phyloP scores from a whole-genome alignment of 1,140 invertebrate species.

The Dendrolimus punctatus region DNA sequence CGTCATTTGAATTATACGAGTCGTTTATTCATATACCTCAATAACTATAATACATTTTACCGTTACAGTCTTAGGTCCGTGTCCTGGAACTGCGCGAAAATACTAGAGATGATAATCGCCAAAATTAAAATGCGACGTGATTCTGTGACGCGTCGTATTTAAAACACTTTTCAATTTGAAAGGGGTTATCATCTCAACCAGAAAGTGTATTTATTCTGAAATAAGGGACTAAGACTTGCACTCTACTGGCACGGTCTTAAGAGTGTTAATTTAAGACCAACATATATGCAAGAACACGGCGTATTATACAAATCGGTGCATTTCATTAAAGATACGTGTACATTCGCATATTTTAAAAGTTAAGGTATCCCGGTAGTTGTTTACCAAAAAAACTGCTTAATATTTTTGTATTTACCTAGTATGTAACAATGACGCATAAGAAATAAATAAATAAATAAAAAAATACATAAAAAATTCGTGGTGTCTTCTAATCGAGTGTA shows the following conservation, averaged over 20 bases:
- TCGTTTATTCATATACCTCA: too few species aligned
- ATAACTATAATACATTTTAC: too few species aligned
- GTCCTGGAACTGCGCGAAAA: too few species aligned
- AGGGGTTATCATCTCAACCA: too few species aligned
- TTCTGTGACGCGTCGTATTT: too few species aligned
- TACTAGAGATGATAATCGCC: too few species aligned
- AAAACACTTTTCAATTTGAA: too few species aligned
- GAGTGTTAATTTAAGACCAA: conserved; percentile 55
- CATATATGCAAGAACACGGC: conserved; percentile 12
- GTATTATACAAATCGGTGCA: conserved; percentile 34
- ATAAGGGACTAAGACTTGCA: not conserved
- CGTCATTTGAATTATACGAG: too few species aligned
- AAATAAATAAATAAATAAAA: conserved; percentile 14
- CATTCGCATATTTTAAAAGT: conserved; percentile 28
- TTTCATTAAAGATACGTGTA: conserved; percentile 34
- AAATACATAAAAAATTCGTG: conserved; percentile 37
- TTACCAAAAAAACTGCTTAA: conserved; percentile 58
- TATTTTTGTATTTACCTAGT: conserved; percentile 71
- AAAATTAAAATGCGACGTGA: too few species aligned
- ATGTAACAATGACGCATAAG: conserved; percentile 55
- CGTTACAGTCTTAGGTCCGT: too few species aligned
- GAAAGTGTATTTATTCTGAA: too few species aligned
- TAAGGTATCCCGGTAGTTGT: conserved; percentile 46
- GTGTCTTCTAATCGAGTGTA: conserved; percentile 61
- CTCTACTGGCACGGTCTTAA: conserved; percentile 20